Evolutionary conservation across 2,113 vertebrate genomes (phyloP), one percentile per base, ranked within the genome.

Genomic region (Dendrocopos noguchii): DNA sequence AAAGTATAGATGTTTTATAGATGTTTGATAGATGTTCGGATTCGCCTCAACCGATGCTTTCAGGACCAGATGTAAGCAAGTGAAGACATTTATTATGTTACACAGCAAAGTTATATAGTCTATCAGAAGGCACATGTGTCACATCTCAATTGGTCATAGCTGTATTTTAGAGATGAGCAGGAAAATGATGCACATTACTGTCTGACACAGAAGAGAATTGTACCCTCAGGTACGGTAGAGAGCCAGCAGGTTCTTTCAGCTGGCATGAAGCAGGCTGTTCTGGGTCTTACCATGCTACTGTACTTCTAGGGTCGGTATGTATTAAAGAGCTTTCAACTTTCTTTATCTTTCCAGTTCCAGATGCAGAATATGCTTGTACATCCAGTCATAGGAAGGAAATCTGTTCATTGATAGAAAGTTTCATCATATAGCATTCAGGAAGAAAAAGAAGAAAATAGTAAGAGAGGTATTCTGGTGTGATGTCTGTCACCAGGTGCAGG

Each of bases 281-380:
- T 44, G 64, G 47, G 29, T 9, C 10, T 39, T 4, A 0, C 39
- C 7, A 3, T 34, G 36, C 14, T 61, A 9, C n/a, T 39, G 10
- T 34, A 19, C 31, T 47, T 27, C 19, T 25, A 5, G 29, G 16
- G 9, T 2, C 4, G 1, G 4, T 33, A 2, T 16, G 8, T 75
- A 8, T 55, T 53, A 28, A 78, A 71, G 59, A 67, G 6, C 27
- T 81, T 29, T 57, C 10, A 52, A 16, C 16, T 50, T 14, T 28
- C 22, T n/a, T 67, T 80, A 80, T 33, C 36, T 84, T 88, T 84
- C 20, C n/a, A 61, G 1, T 91, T 87, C n/a, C 71, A 39, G 33
- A n/a, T 53, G 22, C 22, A 72, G 36, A 79, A 57, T 64, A 52
- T 52, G 15, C 42, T 78, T 1, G 1, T 59, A 24, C 7, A 10